phyloP scores from a whole-genome alignment of 2,888 invertebrate species.

The Hirtodrosophila alboralis region DNA sequence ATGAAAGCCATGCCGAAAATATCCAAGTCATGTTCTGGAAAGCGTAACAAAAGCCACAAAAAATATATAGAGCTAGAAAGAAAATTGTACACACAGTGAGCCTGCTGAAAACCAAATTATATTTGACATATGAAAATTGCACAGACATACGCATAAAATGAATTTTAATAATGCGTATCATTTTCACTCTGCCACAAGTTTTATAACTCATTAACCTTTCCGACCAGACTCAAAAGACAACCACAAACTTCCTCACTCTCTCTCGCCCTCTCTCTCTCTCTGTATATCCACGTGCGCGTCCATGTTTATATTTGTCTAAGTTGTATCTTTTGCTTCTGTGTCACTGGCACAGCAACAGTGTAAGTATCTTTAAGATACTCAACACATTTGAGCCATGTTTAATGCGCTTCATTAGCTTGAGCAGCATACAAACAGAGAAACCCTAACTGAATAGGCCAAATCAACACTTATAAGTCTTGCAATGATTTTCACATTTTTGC shows the following conservation, averaged over 20 bases:
- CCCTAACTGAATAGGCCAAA: conserved; percentile 9
- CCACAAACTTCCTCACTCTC: conserved; percentile 28
- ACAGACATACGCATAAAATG: conserved; percentile 26
- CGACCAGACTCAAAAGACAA: conserved; percentile 16
- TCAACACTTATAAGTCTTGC: conserved; percentile 38
- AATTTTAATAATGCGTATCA: conserved; percentile 73
- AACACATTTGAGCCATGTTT: conserved; percentile 36
- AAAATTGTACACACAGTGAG: conserved; percentile 46
- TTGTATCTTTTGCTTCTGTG: conserved; percentile 54
- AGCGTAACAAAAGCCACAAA: conserved; percentile 66
- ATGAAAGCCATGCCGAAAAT: conserved; percentile 67
- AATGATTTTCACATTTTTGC: conserved; percentile 68
- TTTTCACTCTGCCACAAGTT: conserved; percentile 63
- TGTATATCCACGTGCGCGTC: conserved; percentile 6
- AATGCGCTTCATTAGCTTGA: conserved; percentile 70
- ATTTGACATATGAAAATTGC: conserved; percentile 55
- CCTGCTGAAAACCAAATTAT: conserved; percentile 47
- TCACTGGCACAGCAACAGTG: conserved; percentile 53
- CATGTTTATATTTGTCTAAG: conserved; percentile 27
- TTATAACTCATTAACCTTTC: conserved; percentile 76
- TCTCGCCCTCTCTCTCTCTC: conserved; percentile 1
- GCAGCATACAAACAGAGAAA: conserved; percentile 11
- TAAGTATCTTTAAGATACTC: conserved; percentile 51
- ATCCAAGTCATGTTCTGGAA: conserved; percentile 73
- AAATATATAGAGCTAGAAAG: conserved; percentile 30